Percentiles rank a stretch among this genome's conserved stretches.
Conservation (phyloP, 2,797 vertebrate genomes). For the Thaleichthys pacificus region DNA sequence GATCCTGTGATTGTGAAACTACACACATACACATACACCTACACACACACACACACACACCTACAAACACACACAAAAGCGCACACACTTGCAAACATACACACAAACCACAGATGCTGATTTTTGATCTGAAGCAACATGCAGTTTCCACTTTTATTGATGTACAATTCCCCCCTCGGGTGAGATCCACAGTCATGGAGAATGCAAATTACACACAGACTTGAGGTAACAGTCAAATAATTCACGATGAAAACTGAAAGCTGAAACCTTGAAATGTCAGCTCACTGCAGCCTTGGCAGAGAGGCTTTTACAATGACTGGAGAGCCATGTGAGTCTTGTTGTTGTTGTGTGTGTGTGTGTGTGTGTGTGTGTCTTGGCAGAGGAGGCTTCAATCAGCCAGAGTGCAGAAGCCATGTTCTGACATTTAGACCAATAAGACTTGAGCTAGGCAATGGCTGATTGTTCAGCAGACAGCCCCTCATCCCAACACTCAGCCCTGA, state of each 20-base stretch:
- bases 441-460: no score
- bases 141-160: no score
- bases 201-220: no score
- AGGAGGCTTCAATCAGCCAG: background rate
- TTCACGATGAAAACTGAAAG: background rate
- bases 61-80: background rate
- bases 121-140: background rate
- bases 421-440: background rate
- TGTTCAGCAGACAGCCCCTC: background rate
- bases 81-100: background rate
- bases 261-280: background rate
- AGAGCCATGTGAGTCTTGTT: no score
- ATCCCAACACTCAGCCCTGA: background rate
- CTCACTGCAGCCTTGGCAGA: no score
- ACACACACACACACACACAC: background rate
- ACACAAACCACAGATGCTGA: background rate
- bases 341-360: background rate
- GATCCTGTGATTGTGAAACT: background rate
- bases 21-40: background rate
- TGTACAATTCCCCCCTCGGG: no score
- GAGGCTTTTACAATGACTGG: no score
- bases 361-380: background rate
- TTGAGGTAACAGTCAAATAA: no score
- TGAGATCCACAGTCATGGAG: no score
- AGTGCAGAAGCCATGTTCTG: slow-evolving; percentile 1